Conservation (phyloP, 2,113 vertebrate species). For the Triplophysa tibetana region DNA sequence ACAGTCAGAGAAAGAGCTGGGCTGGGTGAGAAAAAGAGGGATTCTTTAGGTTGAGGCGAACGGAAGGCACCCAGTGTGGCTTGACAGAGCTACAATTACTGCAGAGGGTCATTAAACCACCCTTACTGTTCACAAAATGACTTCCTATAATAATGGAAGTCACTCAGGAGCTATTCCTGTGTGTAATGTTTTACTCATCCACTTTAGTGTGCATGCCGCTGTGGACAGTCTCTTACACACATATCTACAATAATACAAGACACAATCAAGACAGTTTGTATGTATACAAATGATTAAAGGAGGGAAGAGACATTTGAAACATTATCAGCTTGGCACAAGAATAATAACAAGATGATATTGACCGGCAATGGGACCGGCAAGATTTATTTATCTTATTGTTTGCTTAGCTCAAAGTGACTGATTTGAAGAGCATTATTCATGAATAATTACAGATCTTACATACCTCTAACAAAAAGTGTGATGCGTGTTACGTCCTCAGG, state of each 20-base stretch:
- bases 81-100: constrained; percentile 52
- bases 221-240: neutral
- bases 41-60: constrained; percentile 14
- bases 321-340: too few relatives aligned
- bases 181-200: neutral
- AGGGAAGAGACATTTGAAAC: too few relatives aligned
- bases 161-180: constrained; percentile 38
- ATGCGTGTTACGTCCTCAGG: constrained; percentile 50
- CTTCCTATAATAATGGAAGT: constrained; percentile 46
- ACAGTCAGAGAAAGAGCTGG: neutral
- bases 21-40: neutral
- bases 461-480: constrained; percentile 72
- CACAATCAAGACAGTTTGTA: neutral
- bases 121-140: constrained; percentile 43
- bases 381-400: too few relatives aligned
- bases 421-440: too few relatives aligned
- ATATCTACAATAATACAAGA: neutral
- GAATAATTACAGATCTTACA: neutral
- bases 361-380: too few relatives aligned
- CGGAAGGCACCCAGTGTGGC: constrained; percentile 25
- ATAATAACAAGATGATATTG: too few relatives aligned
- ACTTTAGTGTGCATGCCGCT: constrained; percentile 1
- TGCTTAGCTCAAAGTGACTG: too few relatives aligned
- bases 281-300: neutral
- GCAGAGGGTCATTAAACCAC: constrained; percentile 39